A percentile compares a stretch with the other conserved stretches of the same genome.
phyloP scores from a whole-genome alignment of 2,797 vertebrate species.

The Scolopax bukidnonensis region DNA sequence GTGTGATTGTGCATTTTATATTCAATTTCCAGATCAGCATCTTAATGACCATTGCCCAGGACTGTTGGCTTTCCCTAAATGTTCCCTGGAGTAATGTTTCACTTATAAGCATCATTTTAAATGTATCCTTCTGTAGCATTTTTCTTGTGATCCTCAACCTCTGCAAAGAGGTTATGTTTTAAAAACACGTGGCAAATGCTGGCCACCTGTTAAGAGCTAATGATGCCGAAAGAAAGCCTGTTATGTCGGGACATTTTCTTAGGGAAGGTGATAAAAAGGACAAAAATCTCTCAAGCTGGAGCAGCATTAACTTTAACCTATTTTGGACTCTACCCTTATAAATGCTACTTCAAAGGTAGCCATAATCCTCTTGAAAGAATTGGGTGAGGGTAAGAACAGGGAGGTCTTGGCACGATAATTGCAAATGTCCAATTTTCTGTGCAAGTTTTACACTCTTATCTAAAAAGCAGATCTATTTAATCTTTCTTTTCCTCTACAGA shows the following conservation, averaged over 20 bases:
- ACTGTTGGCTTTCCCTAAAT: conserved; percentile 37
- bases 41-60: conserved; percentile 12
- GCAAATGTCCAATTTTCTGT: conserved; percentile 25
- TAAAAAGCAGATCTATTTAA: conserved; percentile 44
- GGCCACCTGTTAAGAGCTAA: conserved; percentile 65
- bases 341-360: conserved; percentile 53
- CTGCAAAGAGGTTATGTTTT: conserved; percentile 55
- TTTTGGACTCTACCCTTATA: background rate
- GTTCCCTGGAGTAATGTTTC: conserved; percentile 33
- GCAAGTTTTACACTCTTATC: background rate
- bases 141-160: conserved; percentile 49
- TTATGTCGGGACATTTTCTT: conserved; percentile 53
- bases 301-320: conserved; percentile 1
- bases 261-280: conserved; percentile 54
- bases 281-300: conserved; percentile 26
- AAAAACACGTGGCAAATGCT: conserved; percentile 26
- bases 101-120: conserved; percentile 59
- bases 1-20: background rate
- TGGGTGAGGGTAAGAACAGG: background rate
- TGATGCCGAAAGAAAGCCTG: conserved; percentile 47
- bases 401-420: conserved; percentile 49
- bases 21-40: conserved; percentile 38
- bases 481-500: conserved; percentile 38
- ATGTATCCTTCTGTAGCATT: background rate
- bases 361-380: conserved; percentile 34